Conservation (phyloP, 2,797 vertebrate species). For the Enteromius mattozi region DNA sequence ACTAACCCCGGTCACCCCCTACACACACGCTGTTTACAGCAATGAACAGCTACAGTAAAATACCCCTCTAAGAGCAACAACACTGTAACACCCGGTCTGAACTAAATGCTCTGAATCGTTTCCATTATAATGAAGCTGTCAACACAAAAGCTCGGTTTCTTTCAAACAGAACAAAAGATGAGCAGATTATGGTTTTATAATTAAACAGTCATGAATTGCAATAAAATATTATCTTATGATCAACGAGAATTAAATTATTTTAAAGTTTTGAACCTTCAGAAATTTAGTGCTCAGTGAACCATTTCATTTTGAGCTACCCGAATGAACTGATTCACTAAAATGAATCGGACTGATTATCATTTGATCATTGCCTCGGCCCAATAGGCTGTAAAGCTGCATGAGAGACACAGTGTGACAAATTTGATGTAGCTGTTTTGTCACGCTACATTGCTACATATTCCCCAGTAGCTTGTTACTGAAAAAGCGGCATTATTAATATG, state of each 20-base stretch:
- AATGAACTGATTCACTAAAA: constrained; percentile 11
- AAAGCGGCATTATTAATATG: constrained; percentile 16
- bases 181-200: background rate
- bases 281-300: background rate
- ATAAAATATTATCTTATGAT: background rate
- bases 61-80: background rate
- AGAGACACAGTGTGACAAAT: background rate
- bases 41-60: background rate
- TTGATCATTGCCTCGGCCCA: constrained; percentile 13
- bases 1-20: background rate
- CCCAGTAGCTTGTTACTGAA: constrained; percentile 22
- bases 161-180: background rate
- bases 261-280: background rate
- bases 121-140: constrained; percentile 12
- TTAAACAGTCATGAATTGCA: background rate
- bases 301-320: background rate
- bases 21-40: background rate
- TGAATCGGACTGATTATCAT: constrained; percentile 14
- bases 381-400: background rate
- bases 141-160: background rate
- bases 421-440: constrained; percentile 25
- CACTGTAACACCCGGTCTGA: background rate
- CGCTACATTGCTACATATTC: constrained; percentile 7
- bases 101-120: fast-evolving
- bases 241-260: too few relatives aligned